phyloP scores from a whole-genome alignment of 1,140 invertebrate genomes.

The Popillia japonica region DNA sequence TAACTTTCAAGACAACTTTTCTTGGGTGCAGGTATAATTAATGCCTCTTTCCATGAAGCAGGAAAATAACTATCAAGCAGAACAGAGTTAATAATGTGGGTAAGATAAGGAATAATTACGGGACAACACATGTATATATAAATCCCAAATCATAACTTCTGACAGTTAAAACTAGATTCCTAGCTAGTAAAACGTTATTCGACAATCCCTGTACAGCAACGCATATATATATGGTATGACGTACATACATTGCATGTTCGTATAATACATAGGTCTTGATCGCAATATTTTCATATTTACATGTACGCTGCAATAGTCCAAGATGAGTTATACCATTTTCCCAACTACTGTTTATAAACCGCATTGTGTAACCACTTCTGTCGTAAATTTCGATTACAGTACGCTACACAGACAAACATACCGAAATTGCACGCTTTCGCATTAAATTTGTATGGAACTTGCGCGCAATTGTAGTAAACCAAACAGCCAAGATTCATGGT shows the following conservation, averaged over 20 bases:
- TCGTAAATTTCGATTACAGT: constrained; percentile 12
- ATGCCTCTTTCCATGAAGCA: no score
- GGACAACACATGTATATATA: no score
- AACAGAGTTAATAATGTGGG: no score
- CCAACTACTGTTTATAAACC: constrained; percentile 9
- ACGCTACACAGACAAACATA: constrained; percentile 10
- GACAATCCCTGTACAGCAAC: neutral
- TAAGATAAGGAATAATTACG: no score
- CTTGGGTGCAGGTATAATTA: no score
- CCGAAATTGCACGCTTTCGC: constrained; percentile 17
- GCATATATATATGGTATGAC: no score
- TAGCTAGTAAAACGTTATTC: no score
- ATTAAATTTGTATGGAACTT: constrained; percentile 16
- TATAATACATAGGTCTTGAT: neutral
- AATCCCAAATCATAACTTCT: no score
- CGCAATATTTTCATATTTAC: constrained; percentile 15
- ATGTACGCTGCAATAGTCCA: neutral
- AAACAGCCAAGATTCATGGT: constrained; percentile 14
- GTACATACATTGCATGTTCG: neutral
- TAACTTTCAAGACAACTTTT: no score
- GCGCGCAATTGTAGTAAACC: constrained; percentile 17
- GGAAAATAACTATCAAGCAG: no score
- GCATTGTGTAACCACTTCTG: neutral
- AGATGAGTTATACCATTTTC: constrained; percentile 15
- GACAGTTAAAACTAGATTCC: no score